phyloP scores from a whole-genome alignment of 2,113 vertebrate species.

The Saimiri boliviensis region DNA sequence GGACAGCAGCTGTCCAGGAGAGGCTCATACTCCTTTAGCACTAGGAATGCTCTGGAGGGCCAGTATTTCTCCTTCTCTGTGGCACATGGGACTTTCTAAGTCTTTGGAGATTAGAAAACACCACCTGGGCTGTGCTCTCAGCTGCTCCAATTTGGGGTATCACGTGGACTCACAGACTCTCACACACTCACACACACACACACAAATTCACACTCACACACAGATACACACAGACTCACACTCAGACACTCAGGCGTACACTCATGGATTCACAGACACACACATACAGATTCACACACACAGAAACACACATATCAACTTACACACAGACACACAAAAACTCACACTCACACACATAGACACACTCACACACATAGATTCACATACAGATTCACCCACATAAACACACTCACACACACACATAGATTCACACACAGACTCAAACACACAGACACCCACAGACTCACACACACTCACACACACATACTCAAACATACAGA shows the following conservation, averaged over 20 bases:
- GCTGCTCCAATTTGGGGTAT: not conserved
- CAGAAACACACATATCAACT: too few species aligned
- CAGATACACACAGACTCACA: too few species aligned
- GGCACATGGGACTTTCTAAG: not conserved
- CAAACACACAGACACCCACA: too few species aligned
- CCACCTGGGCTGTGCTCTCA: rapidly evolving
- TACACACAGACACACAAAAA: not conserved
- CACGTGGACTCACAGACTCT: not conserved
- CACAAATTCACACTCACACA: not conserved
- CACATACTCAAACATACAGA: too few species aligned
- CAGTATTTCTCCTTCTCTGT: not conserved
- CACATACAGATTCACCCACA: rapidly evolving
- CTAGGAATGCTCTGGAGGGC: not conserved
- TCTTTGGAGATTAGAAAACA: not conserved
- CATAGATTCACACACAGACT: not conserved
- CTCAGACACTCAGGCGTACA: too few species aligned
- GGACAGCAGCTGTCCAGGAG: not conserved
- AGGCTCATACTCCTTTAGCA: too few species aligned
- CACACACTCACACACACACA: not conserved
- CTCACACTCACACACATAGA: too few species aligned
- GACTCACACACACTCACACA: too few species aligned
- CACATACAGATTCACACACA: too few species aligned
- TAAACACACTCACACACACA: too few species aligned
- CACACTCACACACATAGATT: not conserved
- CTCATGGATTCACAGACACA: too few species aligned